Percentiles rank a stretch among this genome's conserved stretches.
Conservation (phyloP, 2,797 vertebrate genomes). For the Urocyon cinereoargenteus region DNA sequence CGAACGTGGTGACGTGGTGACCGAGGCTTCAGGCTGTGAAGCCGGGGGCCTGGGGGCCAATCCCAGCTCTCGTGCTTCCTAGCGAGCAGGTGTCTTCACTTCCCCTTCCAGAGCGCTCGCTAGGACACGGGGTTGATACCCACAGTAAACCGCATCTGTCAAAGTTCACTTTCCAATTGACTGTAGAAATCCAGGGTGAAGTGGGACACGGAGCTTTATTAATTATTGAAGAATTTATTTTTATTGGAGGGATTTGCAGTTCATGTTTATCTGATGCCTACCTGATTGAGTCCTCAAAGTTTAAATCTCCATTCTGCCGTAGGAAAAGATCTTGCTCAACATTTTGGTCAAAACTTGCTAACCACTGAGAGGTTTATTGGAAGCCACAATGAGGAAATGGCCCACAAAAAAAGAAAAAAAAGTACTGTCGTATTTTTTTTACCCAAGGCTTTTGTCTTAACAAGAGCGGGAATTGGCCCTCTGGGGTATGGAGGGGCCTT, state of each 20-base stretch:
- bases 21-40: not conserved
- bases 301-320: conserved; percentile 30
- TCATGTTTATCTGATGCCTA: conserved; percentile 7
- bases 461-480: conserved; percentile 70
- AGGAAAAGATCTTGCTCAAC: conserved; percentile 43
- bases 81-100: not conserved
- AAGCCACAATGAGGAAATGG: conserved; percentile 68
- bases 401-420: conserved; percentile 16
- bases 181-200: conserved; percentile 53
- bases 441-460: conserved; percentile 52
- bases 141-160: not conserved
- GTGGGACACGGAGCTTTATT: not conserved
- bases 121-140: not conserved
- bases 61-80: not conserved
- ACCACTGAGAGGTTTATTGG: conserved; percentile 35
- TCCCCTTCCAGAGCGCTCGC: not conserved
- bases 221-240: conserved; percentile 11
- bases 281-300: conserved; percentile 34
- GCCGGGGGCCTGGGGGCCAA: not conserved
- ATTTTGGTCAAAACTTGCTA: conserved; percentile 55
- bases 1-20: too few species aligned
- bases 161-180: not conserved
- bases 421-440: conserved; percentile 1
- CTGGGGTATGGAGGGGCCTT: conserved; percentile 65
- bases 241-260: not conserved